phyloP scores from a whole-genome alignment of 2,888 invertebrate species.

The Apeira syringaria region DNA sequence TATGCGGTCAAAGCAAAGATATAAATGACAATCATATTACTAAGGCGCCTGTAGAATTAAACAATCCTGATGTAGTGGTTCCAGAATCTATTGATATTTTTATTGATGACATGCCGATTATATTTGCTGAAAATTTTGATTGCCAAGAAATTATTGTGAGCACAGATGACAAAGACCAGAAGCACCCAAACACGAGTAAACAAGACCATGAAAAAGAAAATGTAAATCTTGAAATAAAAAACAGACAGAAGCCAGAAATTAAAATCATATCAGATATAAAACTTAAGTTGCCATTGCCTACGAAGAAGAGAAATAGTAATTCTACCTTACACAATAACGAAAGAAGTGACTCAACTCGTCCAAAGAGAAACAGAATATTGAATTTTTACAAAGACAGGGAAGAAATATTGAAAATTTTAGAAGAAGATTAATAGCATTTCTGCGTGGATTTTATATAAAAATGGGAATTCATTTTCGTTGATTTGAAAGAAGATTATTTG shows the following conservation, averaged over 20 bases:
- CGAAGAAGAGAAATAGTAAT: not conserved
- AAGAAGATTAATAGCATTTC: not conserved
- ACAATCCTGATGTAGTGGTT: not conserved
- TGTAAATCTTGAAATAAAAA: not conserved
- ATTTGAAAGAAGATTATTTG: not conserved
- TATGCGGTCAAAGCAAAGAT: not conserved
- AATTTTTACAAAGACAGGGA: not conserved
- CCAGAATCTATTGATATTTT: not conserved
- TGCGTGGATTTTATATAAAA: too few relatives aligned
- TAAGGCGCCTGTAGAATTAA: not conserved
- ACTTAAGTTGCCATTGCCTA: not conserved
- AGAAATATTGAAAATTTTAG: not conserved
- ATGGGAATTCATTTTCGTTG: not conserved
- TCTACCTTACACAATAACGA: not conserved
- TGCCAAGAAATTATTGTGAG: not conserved
- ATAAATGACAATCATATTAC: not conserved
- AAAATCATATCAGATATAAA: slow-evolving; percentile 3
- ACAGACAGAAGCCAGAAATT: not conserved
- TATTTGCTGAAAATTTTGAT: slow-evolving; percentile 2
- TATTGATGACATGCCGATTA: not conserved
- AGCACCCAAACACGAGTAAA: too few relatives aligned
- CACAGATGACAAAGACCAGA: too few relatives aligned
- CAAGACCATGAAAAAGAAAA: not conserved
- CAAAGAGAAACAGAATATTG: not conserved
- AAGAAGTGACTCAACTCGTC: not conserved